Conservation (phyloP, 2,888 invertebrate species). For the Hirtodrosophila trivittata region DNA sequence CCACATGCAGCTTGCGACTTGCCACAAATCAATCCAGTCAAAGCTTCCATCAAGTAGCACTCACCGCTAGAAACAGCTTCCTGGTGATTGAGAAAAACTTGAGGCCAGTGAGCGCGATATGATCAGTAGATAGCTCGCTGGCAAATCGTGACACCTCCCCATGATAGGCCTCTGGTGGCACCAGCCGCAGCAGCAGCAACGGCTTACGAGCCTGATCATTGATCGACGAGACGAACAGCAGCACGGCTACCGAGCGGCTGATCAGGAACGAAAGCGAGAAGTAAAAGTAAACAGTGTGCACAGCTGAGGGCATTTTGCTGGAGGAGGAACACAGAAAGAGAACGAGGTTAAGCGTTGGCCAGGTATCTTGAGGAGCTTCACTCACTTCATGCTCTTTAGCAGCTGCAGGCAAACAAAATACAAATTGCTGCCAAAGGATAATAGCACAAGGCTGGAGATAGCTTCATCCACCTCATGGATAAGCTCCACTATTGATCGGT, state of each 20-base stretch:
- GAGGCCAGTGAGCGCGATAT: constrained; percentile 80
- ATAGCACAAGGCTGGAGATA: constrained; percentile 84
- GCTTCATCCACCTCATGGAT: constrained; percentile 84
- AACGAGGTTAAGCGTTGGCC: no score
- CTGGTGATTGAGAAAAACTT: constrained; percentile 82
- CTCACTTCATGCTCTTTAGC: constrained; percentile 85
- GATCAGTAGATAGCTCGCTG: constrained; percentile 75
- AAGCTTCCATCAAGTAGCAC: constrained; percentile 15
- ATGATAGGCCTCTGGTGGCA: constrained; percentile 83
- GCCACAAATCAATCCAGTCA: constrained; percentile 16
- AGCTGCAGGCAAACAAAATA: constrained; percentile 86
- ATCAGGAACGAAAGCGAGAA: constrained; percentile 86
- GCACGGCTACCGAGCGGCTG: constrained; percentile 85
- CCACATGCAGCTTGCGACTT: constrained; percentile 9
- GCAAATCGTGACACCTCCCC: constrained; percentile 83
- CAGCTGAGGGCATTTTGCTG: constrained; percentile 81
- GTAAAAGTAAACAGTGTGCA: constrained; percentile 85
- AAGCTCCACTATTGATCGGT: constrained; percentile 84
- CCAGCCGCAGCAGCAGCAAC: constrained; percentile 81
- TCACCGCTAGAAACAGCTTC: constrained; percentile 80
- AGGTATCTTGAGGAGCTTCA: no score
- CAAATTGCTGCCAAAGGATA: constrained; percentile 86
- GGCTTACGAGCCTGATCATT: constrained; percentile 85
- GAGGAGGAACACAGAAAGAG: constrained; percentile 3
- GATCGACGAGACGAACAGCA: constrained; percentile 85